Evolutionary conservation across 2,113 vertebrate genomes (phyloP), one percentile per base, ranked within the genome.

Genomic region (Perognathus longimembris): DNA sequence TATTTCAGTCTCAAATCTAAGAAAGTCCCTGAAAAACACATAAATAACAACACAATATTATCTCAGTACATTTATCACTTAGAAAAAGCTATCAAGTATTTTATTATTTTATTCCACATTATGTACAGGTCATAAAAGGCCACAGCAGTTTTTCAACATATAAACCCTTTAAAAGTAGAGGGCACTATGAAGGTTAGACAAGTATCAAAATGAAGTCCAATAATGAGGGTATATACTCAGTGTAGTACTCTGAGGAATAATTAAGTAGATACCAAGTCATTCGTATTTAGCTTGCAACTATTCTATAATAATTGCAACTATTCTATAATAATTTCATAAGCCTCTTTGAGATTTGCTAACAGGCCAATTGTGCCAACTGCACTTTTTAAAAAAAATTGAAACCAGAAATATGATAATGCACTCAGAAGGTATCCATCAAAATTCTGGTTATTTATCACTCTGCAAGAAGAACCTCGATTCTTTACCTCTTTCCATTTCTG

Each of bases 71-170:
- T 80, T 83, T 96, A 75, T 96, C 95, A 97, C 93, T 97, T 98
- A 97, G 95, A 95, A 97, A 98, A 98, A 96, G 96, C 98, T 98
- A 98, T 97, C 97, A 98, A 98, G 97, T 97, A 95, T 95, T 98
- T 98, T 98, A 98, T 98, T 98, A 97, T 97, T 96, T 93, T 97
- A 98, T 98, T 98, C 98, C 98, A 98, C 98, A 98, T 95, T 98
- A 98, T 98, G 96, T 98, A 98, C 98, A 98, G 94, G 92, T 98
- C 97, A 95, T 98, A 97, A 98, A 98, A 98, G 98, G 98, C 98
- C 98, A 98, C 98, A 98, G 98, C 98, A 98, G 98, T 98, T 98
- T 98, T 98, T 98, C 97, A 98, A 98, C 97, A 97, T 98, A 98
- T 97, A 97, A 98, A 97, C 98, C 97, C 98, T 98, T 98, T 98